These are phyloP conservation scores for Panorpa germanica DNA, from an alignment of 2,888 invertebrate genomes.

Conservation along the genomic window DNA sequence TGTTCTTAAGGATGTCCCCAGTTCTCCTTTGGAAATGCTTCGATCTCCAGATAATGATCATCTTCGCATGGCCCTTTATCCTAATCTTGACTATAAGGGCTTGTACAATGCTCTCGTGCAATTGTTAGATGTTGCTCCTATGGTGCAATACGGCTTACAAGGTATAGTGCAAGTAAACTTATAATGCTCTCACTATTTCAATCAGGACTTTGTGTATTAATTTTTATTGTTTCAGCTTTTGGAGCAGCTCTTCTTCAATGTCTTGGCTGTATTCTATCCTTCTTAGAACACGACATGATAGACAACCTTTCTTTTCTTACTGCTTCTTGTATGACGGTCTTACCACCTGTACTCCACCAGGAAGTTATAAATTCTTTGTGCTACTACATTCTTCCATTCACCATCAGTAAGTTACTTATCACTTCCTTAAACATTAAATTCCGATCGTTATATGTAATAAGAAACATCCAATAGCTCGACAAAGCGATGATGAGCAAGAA, in stretches of 20 bases:
- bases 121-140: conserved; percentile 83
- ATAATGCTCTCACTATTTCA: conserved; percentile 5
- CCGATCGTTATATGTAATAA: conserved; percentile 12
- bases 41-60: conserved; percentile 72
- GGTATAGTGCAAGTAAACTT: conserved; percentile 28
- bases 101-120: conserved; percentile 82
- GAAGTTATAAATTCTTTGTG: conserved; percentile 89
- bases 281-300: conserved; percentile 88
- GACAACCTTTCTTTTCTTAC: conserved; percentile 90
- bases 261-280: conserved; percentile 85
- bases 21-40: conserved; percentile 80
- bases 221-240: conserved; percentile 43
- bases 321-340: conserved; percentile 82
- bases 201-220: conserved; percentile 8
- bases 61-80: conserved; percentile 77
- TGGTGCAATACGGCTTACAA: conserved; percentile 73
- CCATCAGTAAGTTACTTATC: conserved; percentile 52
- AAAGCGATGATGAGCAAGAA: conserved; percentile 53
- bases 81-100: conserved; percentile 92
- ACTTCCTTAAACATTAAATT: background rate
- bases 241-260: conserved; percentile 88
- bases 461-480: conserved; percentile 51
- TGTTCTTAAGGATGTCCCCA: conserved; percentile 90
- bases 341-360: conserved; percentile 80
- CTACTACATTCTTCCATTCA: conserved; percentile 90